phyloP scores from a whole-genome alignment of 2,888 invertebrate species.

The Atethmia centrago region DNA sequence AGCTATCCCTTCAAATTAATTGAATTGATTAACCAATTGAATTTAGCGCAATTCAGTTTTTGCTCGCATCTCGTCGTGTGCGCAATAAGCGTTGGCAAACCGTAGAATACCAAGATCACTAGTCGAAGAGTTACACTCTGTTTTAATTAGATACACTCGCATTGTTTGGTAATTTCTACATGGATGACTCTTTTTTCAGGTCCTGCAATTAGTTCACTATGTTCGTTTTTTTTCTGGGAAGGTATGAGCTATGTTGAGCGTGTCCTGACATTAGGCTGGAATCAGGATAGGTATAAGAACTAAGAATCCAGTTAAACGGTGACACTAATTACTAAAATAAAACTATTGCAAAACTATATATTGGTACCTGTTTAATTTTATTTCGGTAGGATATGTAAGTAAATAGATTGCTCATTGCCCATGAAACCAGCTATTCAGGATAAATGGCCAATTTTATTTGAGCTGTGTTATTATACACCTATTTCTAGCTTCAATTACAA shows the following conservation, averaged over 20 bases:
- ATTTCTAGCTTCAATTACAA: constrained; percentile 19
- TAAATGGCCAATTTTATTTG: not conserved
- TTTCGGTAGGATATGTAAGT: not conserved
- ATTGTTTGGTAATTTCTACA: constrained; percentile 64
- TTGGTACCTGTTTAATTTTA: not conserved
- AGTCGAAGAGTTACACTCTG: constrained; percentile 39
- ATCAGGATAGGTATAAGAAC: constrained; percentile 34
- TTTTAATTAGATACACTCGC: constrained; percentile 54
- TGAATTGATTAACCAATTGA: constrained; percentile 89
- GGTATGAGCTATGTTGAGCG: constrained; percentile 9
- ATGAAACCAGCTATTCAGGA: not conserved
- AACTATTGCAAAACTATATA: not conserved
- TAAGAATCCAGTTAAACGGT: constrained; percentile 19
- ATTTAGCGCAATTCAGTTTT: constrained; percentile 83
- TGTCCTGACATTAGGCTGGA: constrained; percentile 36
- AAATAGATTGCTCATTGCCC: not conserved
- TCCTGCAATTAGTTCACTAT: constrained; percentile 27
- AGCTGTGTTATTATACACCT: not conserved
- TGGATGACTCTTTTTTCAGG: constrained; percentile 28
- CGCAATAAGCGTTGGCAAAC: constrained; percentile 53
- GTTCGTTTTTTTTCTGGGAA: constrained; percentile 8
- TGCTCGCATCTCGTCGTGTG: constrained; percentile 71
- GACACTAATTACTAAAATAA: not conserved
- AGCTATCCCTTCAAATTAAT: constrained; percentile 86
- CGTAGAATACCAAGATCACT: constrained; percentile 53